A percentile compares a stretch with the other conserved stretches of the same genome.
Conservation (phyloP, 2,888 invertebrate genomes). For the Patella caerulea region DNA sequence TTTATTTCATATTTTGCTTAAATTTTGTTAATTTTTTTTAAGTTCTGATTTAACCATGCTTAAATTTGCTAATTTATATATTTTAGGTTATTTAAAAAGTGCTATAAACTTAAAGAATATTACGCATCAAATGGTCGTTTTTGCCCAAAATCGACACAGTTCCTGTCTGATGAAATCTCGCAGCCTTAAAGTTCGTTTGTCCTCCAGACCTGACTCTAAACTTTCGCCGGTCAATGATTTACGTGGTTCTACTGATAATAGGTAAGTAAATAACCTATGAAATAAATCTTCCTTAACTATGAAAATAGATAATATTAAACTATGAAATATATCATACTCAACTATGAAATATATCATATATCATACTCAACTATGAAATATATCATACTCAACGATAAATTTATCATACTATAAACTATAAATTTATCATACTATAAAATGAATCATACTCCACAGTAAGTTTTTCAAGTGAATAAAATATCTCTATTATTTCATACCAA, state of each 20-base stretch:
- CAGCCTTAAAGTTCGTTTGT: constrained; percentile 47
- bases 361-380: too few relatives aligned
- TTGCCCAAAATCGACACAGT: constrained; percentile 94
- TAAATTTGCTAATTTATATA: not conserved
- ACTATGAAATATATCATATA: too few relatives aligned
- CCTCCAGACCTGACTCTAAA: constrained; percentile 10
- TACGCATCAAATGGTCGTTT: constrained; percentile 89
- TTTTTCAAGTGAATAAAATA: too few relatives aligned
- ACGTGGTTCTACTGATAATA: not conserved
- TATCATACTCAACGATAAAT: too few relatives aligned
- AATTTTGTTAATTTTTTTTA: not conserved
- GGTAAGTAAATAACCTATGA: not conserved
- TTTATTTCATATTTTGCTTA: too few relatives aligned
- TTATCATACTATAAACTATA: too few relatives aligned
- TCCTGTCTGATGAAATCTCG: constrained; percentile 93
- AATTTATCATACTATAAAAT: too few relatives aligned
- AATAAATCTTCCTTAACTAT: too few relatives aligned
- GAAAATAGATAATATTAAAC: too few relatives aligned
- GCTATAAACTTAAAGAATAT: constrained; percentile 96
- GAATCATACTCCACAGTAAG: too few relatives aligned
- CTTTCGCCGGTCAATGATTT: constrained; percentile 14
- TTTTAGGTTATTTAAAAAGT: constrained; percentile 52
- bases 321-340: too few relatives aligned
- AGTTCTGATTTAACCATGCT: not conserved
- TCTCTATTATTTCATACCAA: too few relatives aligned